Conservation (phyloP, 2,888 invertebrate species). For the Stenodera caucasica region DNA sequence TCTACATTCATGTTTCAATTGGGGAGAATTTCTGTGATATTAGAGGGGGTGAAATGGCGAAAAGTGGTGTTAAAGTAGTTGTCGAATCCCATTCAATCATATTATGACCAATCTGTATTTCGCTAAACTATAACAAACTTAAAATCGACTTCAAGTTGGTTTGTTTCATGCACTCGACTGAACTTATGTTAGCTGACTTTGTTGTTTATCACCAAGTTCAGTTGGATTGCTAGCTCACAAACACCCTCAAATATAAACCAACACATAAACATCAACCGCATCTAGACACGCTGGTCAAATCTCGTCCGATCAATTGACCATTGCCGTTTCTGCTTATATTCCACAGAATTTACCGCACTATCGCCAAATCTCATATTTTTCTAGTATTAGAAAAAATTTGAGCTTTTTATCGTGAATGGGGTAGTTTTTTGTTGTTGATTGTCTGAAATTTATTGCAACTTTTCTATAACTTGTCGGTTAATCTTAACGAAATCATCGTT, state of each 20-base stretch:
- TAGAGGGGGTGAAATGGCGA: too few species aligned
- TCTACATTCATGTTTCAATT: too few species aligned
- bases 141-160: slow-evolving; percentile 3
- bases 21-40: too few species aligned
- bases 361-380: neutral
- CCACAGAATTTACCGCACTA: neutral
- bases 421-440: neutral
- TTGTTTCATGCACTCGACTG: slow-evolving; percentile 7
- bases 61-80: too few species aligned
- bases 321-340: neutral
- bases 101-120: slow-evolving; percentile 1
- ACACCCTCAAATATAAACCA: slow-evolving; percentile 1
- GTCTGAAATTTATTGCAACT: neutral
- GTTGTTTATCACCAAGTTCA: slow-evolving; percentile 10
- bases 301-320: neutral
- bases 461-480: neutral
- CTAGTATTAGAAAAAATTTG: neutral
- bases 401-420: neutral
- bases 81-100: neutral
- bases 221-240: slow-evolving; percentile 2
- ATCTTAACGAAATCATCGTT: neutral
- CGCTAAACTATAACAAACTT: neutral
- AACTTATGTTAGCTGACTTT: slow-evolving; percentile 10
- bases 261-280: neutral
- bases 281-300: neutral